phyloP scores from a whole-genome alignment of 2,797 vertebrate species.

The Austrolebias charrua region DNA sequence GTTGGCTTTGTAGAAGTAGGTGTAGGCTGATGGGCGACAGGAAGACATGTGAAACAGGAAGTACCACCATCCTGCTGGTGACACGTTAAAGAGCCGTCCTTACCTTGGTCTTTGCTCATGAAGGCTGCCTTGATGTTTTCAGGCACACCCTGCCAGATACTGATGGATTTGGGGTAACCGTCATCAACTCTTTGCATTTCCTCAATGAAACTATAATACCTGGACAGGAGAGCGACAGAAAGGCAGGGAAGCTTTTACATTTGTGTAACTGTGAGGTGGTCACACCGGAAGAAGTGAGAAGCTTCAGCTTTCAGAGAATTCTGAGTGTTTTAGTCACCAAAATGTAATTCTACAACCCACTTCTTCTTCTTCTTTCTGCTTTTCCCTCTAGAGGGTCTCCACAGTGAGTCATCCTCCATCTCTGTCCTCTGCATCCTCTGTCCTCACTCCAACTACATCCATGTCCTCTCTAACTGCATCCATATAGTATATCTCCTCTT shows the following conservation, averaged over 20 bases:
- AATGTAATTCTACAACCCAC: no score
- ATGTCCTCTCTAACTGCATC: no score
- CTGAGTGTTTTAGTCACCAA: no score
- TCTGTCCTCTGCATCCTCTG: no score
- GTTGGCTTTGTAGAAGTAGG: slow-evolving; percentile 93
- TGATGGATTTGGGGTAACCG: slow-evolving; percentile 87
- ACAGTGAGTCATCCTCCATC: no score
- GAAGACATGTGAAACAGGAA: neutral
- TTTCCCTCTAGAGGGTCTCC: no score
- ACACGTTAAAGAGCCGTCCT: neutral
- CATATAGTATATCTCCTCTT: no score
- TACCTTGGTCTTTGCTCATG: slow-evolving; percentile 92
- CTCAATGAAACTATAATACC: slow-evolving; percentile 92
- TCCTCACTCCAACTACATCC: no score
- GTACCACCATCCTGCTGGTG: neutral
- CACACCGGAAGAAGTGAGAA: no score
- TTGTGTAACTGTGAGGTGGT: no score
- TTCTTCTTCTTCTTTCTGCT: no score
- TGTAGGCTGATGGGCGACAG: slow-evolving; percentile 78
- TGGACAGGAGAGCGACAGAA: slow-evolving; percentile 40
- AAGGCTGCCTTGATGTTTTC: slow-evolving; percentile 87
- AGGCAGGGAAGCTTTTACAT: neutral
- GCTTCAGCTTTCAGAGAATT: no score
- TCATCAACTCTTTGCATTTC: slow-evolving; percentile 79
- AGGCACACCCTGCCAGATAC: slow-evolving; percentile 88